Conservation (phyloP, 1,140 invertebrate species). For the Solen grandis region DNA sequence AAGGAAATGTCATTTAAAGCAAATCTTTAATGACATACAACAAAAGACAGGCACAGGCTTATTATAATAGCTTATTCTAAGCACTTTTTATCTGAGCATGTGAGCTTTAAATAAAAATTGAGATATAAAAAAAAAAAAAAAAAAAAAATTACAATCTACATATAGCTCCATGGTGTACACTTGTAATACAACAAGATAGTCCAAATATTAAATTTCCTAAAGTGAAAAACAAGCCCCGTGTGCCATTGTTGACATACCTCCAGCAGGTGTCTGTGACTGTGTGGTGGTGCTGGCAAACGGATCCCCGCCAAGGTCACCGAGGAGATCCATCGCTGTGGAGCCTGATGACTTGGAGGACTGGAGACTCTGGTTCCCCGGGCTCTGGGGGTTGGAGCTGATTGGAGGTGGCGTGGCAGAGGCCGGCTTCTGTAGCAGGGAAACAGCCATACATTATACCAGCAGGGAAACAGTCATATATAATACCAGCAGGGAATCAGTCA, state of each 20-base stretch:
- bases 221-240: not conserved
- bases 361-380: slow-evolving; percentile 36
- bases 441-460: too few species aligned
- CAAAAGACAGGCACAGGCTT: too few species aligned
- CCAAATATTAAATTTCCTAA: not conserved
- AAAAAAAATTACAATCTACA: too few species aligned
- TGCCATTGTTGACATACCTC: slow-evolving; percentile 18
- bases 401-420: slow-evolving; percentile 40
- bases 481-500: not conserved
- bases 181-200: too few species aligned
- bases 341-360: slow-evolving; percentile 52
- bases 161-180: not conserved
- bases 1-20: too few species aligned
- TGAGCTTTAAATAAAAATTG: too few species aligned
- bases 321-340: slow-evolving; percentile 44
- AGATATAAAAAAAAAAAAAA: too few species aligned
- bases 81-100: too few species aligned
- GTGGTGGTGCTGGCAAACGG: slow-evolving; percentile 36
- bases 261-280: slow-evolving; percentile 23
- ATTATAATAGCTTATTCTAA: too few species aligned
- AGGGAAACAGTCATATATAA: too few species aligned
- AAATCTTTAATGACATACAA: too few species aligned
- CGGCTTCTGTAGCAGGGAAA: not conserved
- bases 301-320: slow-evolving; percentile 48
- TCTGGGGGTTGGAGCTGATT: slow-evolving; percentile 42